Conservation (phyloP, 2,888 invertebrate genomes). For the Thera britannica region DNA sequence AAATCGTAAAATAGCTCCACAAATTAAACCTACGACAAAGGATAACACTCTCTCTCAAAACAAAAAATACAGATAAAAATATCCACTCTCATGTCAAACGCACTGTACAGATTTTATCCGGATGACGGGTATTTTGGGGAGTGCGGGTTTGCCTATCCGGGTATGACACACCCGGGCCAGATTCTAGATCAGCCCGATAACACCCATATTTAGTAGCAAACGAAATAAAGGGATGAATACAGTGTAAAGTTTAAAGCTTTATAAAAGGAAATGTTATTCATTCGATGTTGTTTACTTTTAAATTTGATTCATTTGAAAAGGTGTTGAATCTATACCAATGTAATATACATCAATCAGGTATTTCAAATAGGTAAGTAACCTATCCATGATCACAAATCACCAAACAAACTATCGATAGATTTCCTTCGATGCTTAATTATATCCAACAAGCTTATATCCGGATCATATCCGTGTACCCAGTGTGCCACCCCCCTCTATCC, state of each 20-base stretch:
- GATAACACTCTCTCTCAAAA: slow-evolving; percentile 3
- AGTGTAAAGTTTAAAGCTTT: slow-evolving; percentile 21
- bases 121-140: slow-evolving; percentile 33
- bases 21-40: background rate
- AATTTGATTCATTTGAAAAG: background rate
- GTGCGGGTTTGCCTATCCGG: slow-evolving; percentile 24
- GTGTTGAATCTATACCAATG: too few species aligned
- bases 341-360: too few species aligned
- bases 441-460: slow-evolving; percentile 17
- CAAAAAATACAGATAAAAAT: slow-evolving; percentile 20
- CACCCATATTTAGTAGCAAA: slow-evolving; percentile 35
- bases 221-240: slow-evolving; percentile 29
- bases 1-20: too few species aligned
- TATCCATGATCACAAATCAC: background rate
- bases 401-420: slow-evolving; percentile 1
- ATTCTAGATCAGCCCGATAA: slow-evolving; percentile 38
- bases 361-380: too few species aligned
- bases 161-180: slow-evolving; percentile 40
- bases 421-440: slow-evolving; percentile 16
- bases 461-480: slow-evolving; percentile 18
- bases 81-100: slow-evolving; percentile 38
- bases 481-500: slow-evolving; percentile 24
- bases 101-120: slow-evolving; percentile 40
- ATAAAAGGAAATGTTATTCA: slow-evolving; percentile 9
- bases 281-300: slow-evolving; percentile 7